Base-by-base conservation (phyloP, 2,888 invertebrate genomes). In the Leptodirus hochenwartii region DNA sequence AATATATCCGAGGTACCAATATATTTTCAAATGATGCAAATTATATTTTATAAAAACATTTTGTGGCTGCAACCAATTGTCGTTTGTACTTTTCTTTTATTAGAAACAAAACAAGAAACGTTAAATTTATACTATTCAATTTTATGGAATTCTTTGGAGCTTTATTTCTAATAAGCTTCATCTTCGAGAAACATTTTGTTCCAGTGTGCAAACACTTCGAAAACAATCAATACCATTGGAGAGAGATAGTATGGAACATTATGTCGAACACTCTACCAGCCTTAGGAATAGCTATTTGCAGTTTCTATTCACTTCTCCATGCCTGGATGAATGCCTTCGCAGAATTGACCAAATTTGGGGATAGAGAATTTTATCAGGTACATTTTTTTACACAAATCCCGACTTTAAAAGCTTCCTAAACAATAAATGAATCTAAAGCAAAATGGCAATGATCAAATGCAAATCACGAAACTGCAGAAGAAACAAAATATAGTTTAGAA, bases 291-390 rank as follows among this genome's bases (percentile, higher is more conserved):
- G 32, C 43, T 10, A 29, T 51, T 2, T 25, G 39, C 1, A 36
- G 33, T 3, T 91, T 91, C 57, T 95, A 87, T 57, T 69, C 80
- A 36, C 58, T 95, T 3, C 59, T 95, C 4, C 93, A 96, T 47
- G 71, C 80, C 2, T 91, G 90, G 85, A 63, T 81, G 45, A 96
- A 95, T 54, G 79, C 80, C 12, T 84, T 78, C 46, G 81, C 88
- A 0, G 95, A 96, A 54, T 62, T 91, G 55, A 53, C 91, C 35
- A 67, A 66, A 35, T 96, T 95, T 52, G 80, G 71, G 4, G 87
- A 95, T 59, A 56, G 91, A 48, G 63, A 76, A 62, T 76, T 85
- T 62, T 73, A 87, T 49, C 69, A 69, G 56, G 73, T 66, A 47
- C 41, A 15, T 8, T 8, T 20, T 8, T 20, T 20, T 20, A n/a